Conservation (phyloP, 2,113 vertebrate genomes). For the Oxyruncus cristatus region DNA sequence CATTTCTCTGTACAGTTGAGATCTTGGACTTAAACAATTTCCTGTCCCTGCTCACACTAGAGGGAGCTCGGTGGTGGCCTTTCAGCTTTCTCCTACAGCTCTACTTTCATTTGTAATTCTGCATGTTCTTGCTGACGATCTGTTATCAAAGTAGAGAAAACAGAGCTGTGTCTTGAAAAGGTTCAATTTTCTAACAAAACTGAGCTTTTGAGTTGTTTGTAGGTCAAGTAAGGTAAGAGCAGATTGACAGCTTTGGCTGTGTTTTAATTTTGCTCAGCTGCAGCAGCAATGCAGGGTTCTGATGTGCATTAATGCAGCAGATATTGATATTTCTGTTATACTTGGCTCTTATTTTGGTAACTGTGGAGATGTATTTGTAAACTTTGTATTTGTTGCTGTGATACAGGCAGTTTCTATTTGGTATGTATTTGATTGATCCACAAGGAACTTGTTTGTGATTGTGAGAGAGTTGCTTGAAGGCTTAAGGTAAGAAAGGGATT, state of each 20-base stretch:
- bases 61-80: neutral
- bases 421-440: neutral
- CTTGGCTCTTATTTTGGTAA: neutral
- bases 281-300: neutral
- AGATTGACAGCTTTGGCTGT: neutral
- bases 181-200: neutral
- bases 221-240: neutral
- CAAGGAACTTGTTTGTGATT: neutral
- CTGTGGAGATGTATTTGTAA: neutral
- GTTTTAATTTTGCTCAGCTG: neutral
- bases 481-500: neutral
- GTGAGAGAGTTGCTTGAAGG: neutral
- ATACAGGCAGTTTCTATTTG: neutral
- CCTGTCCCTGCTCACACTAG: neutral
- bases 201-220: neutral
- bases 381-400: neutral
- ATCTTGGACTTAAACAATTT: rapidly evolving
- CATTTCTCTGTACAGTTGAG: neutral
- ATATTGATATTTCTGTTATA: neutral
- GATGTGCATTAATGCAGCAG: rapidly evolving
- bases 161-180: neutral
- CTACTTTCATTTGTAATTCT: neutral
- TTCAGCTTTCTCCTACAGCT: neutral
- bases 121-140: neutral
- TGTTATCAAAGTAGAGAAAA: neutral